Conservation (phyloP, 2,888 invertebrate species). For the Apocheima hispidaria region DNA sequence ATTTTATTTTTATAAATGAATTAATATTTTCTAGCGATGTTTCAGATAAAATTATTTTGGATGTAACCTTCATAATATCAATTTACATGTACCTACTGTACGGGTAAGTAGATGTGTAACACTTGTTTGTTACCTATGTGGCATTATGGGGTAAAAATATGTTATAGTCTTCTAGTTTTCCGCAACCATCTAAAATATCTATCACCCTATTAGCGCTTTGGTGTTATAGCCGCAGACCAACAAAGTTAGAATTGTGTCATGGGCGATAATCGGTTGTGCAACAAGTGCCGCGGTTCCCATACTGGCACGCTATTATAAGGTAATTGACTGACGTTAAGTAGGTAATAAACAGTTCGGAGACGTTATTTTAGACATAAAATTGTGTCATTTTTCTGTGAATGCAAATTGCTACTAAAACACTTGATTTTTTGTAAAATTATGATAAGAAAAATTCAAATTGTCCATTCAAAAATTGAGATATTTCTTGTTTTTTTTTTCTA, state of each 20-base stretch:
- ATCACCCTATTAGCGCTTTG: constrained; percentile 19
- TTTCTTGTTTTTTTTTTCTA: no score
- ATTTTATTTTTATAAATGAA: no score
- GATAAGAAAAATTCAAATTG: no score
- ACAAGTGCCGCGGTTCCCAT: constrained; percentile 71
- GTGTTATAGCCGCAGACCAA: constrained; percentile 47
- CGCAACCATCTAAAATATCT: constrained; percentile 5
- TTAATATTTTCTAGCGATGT: no score
- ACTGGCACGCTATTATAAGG: constrained; percentile 66
- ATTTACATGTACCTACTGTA: no score
- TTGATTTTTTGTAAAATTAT: no score
- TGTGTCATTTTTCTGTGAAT: background rate
- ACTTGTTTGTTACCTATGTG: no score
- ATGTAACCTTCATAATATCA: no score
- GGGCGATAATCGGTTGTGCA: constrained; percentile 75
- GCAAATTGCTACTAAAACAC: background rate
- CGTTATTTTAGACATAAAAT: constrained; percentile 17
- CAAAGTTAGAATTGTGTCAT: constrained; percentile 70
- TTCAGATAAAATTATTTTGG: no score
- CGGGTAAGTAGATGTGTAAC: no score
- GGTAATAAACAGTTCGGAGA: constrained; percentile 22
- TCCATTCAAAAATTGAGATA: no score
- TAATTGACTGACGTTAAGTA: constrained; percentile 58
- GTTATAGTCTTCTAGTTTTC: constrained; percentile 8
- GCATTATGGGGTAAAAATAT: no score